Base-by-base conservation (phyloP, 92 coral and sea anemone species). In the Meandrina meandrites region DNA sequence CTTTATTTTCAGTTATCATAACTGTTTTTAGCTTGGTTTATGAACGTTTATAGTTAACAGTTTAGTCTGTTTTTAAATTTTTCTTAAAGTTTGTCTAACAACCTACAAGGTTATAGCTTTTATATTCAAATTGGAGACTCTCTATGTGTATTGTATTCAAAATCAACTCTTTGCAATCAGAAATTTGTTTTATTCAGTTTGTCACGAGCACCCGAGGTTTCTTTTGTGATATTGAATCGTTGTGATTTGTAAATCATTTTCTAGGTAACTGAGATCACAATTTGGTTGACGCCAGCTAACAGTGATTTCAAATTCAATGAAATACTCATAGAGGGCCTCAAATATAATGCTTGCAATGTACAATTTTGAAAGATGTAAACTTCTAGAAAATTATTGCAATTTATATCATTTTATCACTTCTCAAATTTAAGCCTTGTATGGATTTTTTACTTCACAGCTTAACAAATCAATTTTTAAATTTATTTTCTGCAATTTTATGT, bases 301-400 rank as follows among this genome's bases (percentile, higher is more conserved):
- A 28, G 4, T 5, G 16, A 66, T 11, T 10, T 66, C 35, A 27
- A 28, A 19, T 5, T 19, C 10, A 28, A 47, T 36, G 34, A 16
- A 15, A 71, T 32, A 34, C 76, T 34, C 78, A 73, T 73, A 73
- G 78, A 73, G 78, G 78, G 78, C 51, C 78, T 73, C 27, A 18
- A 24, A 60, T 60, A 60, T n/a, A 27, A 60, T 60, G 11, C n/a
- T 60, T 22, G 30, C n/a, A n/a, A 24, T 48, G 40, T 31, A 71
- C 47, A 71, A 34, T 71, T 34, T 66, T 9, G 27, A 19, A 9
- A 7, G 2, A 62, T n/a, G n/a, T n/a, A n/a, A n/a, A n/a, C n/a
- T 8, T 66, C 15, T 2, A 17, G 24, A 71, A 37, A 16, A 30
- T 34, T 32, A 34, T 15, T 71, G 1, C 76, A 32, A 22, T 68